Evolutionary conservation across 2,888 invertebrate genomes (phyloP).

Genomic region (Ganaspis brasiliensis): DNA sequence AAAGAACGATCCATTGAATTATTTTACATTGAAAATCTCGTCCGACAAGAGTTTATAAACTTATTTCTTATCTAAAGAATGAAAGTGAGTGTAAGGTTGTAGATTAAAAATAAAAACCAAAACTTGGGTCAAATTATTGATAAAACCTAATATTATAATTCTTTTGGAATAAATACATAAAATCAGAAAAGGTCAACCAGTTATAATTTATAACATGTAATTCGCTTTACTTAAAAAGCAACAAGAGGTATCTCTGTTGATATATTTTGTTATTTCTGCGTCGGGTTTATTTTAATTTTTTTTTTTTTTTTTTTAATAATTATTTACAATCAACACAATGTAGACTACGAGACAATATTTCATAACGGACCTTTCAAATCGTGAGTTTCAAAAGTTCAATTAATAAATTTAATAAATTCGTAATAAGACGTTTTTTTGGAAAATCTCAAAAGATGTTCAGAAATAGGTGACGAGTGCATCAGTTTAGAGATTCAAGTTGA

Average conservation of each 20-base stretch:
- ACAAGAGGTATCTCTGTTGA: conserved; percentile 19
- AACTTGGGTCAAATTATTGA: neutral
- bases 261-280: conserved; percentile 38
- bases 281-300: conserved; percentile 48
- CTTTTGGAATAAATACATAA: neutral
- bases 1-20: no score
- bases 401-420: conserved; percentile 33
- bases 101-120: no score
- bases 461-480: conserved; percentile 44
- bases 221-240: conserved; percentile 15
- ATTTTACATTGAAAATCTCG: no score
- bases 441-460: conserved; percentile 42
- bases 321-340: conserved; percentile 44
- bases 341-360: conserved; percentile 28
- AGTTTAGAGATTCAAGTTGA: conserved; percentile 50
- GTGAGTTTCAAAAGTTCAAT: conserved; percentile 17
- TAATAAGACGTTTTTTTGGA: conserved; percentile 25
- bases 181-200: conserved; percentile 20
- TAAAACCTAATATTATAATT: neutral
- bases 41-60: no score
- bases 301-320: conserved; percentile 43
- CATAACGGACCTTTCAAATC: conserved; percentile 29
- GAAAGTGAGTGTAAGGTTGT: no score
- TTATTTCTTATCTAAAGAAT: no score
- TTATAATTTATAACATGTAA: conserved; percentile 2